These are phyloP conservation scores for zebrafish (Danio rerio) DNA, from an alignment of 2,113 vertebrate species.

Conservation along the genomic window GRCz12tu NC_133198.1:5444501-5445000, in stretches of 20 bases:
- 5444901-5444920: no score
- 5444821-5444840: no score
- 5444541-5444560: slow-evolving; percentile 71
- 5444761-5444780: background rate
- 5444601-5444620: slow-evolving; percentile 40
- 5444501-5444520: background rate
- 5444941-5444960: no score
- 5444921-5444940: no score
- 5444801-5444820: no score
- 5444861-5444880: no score
- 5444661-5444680: slow-evolving; percentile 24
- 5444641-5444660: slow-evolving; percentile 48
- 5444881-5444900: no score
- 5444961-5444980: no score
- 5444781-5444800: background rate
- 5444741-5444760: background rate
- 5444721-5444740: background rate
- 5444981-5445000: no score
- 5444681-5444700: background rate
- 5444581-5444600: slow-evolving; percentile 80
- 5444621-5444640: background rate
- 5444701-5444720: slow-evolving; percentile 11
- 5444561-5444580: slow-evolving; percentile 68
- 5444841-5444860: no score
- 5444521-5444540: background rate